phyloP scores from a whole-genome alignment of 2,113 vertebrate species.

The Cinclus cinclus region DNA sequence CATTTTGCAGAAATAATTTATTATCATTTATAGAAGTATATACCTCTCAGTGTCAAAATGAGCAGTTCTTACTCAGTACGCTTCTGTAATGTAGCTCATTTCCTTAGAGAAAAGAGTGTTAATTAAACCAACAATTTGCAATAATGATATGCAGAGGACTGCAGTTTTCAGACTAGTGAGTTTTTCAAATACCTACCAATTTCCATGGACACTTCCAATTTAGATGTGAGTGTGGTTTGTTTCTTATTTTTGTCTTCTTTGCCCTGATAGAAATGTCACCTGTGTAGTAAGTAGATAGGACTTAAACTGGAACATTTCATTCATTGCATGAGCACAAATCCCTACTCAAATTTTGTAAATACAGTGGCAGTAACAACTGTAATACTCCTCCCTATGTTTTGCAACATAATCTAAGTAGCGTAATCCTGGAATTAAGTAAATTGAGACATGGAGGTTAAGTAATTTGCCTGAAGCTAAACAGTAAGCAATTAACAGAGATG shows the following conservation, averaged over 20 bases:
- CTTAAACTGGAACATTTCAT: background rate
- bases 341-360: background rate
- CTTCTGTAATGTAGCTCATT: slow-evolving; percentile 1
- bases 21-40: background rate
- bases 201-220: background rate
- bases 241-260: background rate
- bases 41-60: background rate
- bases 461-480: slow-evolving; percentile 27
- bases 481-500: slow-evolving; percentile 5
- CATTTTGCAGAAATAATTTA: background rate
- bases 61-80: background rate
- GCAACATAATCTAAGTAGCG: background rate
- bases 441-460: slow-evolving; percentile 7
- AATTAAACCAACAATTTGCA: slow-evolving; percentile 16
- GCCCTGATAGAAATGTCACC: background rate
- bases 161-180: background rate
- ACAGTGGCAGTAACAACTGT: background rate
- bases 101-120: slow-evolving; percentile 4
- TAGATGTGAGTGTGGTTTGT: background rate
- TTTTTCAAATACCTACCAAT: background rate
- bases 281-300: background rate
- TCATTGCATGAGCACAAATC: background rate
- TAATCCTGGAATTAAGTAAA: slow-evolving; percentile 30
- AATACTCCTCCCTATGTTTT: background rate
- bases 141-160: background rate